Percentiles rank a stretch among this genome's conserved stretches.
Evolutionary conservation across 1,140 invertebrate genomes (phyloP).

Genomic region (Oryzaephilus surinamensis): DNA sequence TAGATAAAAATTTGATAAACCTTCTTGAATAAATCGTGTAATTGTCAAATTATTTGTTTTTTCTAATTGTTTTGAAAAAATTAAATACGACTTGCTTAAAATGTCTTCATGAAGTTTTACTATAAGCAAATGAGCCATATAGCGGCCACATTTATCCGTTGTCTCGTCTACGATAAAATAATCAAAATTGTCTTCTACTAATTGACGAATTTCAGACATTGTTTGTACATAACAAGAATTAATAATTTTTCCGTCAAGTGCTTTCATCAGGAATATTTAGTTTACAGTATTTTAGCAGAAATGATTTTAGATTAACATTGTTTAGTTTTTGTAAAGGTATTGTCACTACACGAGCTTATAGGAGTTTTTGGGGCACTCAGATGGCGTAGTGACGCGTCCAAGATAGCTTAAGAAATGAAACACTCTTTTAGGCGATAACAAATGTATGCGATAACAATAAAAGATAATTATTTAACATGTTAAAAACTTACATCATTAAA

Average conservation of each 20-base stretch:
- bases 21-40: slow-evolving; percentile 8
- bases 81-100: slow-evolving; percentile 8
- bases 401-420: no score
- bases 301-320: slow-evolving; percentile 5
- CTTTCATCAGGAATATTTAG: slow-evolving; percentile 9
- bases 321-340: slow-evolving; percentile 10
- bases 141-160: slow-evolving; percentile 8
- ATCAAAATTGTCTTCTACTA: slow-evolving; percentile 5
- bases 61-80: slow-evolving; percentile 8
- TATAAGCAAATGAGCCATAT: slow-evolving; percentile 14
- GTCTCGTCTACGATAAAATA: slow-evolving; percentile 13
- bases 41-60: slow-evolving; percentile 10
- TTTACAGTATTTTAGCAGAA: slow-evolving; percentile 13
- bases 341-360: no score
- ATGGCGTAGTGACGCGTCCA: no score
- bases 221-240: slow-evolving; percentile 6
- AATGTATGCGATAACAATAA: no score
- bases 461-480: no score
- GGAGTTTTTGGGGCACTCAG: no score
- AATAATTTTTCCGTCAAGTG: slow-evolving; percentile 7
- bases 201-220: slow-evolving; percentile 1
- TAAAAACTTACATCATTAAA: no score
- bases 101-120: slow-evolving; percentile 6
- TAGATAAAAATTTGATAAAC: slow-evolving; percentile 9
- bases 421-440: no score